Evolutionary conservation across 2,113 vertebrate species (phyloP), one percentile per base, ranked within the genome.

Genomic region (Odocoileus hemionus): DNA sequence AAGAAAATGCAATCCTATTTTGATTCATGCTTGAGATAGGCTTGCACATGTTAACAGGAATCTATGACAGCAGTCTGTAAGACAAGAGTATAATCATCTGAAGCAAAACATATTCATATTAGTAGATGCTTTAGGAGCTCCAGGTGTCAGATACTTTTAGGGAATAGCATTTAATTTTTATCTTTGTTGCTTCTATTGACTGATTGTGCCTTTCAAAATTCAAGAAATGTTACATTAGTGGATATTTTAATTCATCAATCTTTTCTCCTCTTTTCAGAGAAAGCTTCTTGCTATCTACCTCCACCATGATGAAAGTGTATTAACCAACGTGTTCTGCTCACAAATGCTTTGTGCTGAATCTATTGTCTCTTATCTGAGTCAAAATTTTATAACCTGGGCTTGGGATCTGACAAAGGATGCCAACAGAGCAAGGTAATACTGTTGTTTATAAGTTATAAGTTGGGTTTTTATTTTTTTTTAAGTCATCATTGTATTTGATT

Each of bases 211-310:
- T 58, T 60, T 94, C 86, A 88, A 70, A 80, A 96, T 85, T 95
- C 78, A 94, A 57, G 67, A 95, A 88, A 23, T 86, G 57, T 94
- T 97, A 89, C 19, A 12, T 95, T 89, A 82, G 36, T 84, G 94
- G 26, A n/a, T 96, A 58, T 97, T 94, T 95, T 95, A 86, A 93
- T 84, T 97, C 30, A 94, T 87, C 52, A 45, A 6, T 91, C 23
- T 98, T 98, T 97, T 96, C 47, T 98, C 7, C 0, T 98, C 90
- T 98, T 98, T 98, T 83, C 99, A 99, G 99, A 99, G 99, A 99
- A 99, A 99, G 99, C 99, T 99, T 98, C 99, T 99, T 98, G 99
- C 99, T 98, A 99, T 99, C 99, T 99, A 99, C 99, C 99, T 99
- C 99, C 99, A 99, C 99, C 99, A 99, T 1, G 99, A 99, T 97